Evolutionary conservation across 64 coral and sea anemone species (phyloP).

Genomic region (Montipora sp.): DNA sequence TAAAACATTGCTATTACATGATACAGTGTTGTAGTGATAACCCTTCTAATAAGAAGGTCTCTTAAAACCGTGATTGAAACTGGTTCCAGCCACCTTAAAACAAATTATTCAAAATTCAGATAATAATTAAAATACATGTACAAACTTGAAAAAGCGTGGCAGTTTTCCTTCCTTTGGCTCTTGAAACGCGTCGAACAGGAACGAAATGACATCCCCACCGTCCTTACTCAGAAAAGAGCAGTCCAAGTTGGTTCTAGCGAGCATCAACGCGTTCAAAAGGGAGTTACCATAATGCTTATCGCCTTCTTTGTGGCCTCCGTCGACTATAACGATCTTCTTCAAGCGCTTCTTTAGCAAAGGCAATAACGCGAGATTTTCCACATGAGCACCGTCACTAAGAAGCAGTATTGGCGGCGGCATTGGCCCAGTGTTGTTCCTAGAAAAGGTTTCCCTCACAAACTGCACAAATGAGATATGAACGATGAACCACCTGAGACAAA

Average conservation of each 20-base stretch:
- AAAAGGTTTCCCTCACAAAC: no score
- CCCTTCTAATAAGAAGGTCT: no score
- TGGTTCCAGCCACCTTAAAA: neutral
- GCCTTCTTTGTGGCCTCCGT: neutral
- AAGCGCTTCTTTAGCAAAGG: constrained; percentile 32
- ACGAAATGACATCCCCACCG: constrained; percentile 6
- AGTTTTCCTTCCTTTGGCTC: neutral
- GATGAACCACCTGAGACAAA: no score
- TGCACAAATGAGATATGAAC: no score
- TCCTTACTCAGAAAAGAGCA: constrained; percentile 10
- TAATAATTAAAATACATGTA: neutral
- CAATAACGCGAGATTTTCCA: constrained; percentile 29
- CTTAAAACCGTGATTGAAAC: no score
- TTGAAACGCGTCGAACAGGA: neutral
- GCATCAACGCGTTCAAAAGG: constrained; percentile 34
- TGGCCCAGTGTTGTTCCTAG: no score
- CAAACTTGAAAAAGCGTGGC: constrained; percentile 55
- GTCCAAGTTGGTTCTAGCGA: constrained; percentile 9
- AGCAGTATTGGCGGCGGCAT: no score
- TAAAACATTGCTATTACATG: no score
- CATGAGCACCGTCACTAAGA: neutral
- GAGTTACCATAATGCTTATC: neutral
- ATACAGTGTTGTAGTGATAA: no score
- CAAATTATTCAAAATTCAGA: neutral
- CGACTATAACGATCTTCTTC: neutral